Conservation (phyloP, 2,888 invertebrate genomes). For the Tetheella fluctuosa region DNA sequence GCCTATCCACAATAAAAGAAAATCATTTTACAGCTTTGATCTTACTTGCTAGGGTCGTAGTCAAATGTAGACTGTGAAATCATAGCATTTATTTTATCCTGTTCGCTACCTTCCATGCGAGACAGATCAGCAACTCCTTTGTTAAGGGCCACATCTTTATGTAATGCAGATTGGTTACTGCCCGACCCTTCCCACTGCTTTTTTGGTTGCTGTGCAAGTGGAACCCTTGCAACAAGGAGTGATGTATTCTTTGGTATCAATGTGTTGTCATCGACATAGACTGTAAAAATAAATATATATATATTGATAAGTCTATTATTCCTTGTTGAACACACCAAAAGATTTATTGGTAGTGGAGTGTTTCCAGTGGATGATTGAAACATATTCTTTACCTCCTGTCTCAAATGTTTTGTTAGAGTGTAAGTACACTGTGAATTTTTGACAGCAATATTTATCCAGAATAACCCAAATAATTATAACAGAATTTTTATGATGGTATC, state of each 20-base stretch:
- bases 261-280: conserved; percentile 94
- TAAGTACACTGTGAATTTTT: no score
- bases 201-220: conserved; percentile 90
- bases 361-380: no score
- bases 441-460: no score
- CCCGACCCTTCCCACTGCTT: conserved; percentile 88
- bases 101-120: conserved; percentile 96
- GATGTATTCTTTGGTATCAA: conserved; percentile 99
- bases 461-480: no score
- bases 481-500: no score
- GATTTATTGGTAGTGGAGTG: not conserved
- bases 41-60: conserved; percentile 98
- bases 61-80: conserved; percentile 98
- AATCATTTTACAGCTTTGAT: no score
- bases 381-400: no score
- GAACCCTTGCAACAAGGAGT: conserved; percentile 96
- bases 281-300: conserved; percentile 76
- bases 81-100: conserved; percentile 99
- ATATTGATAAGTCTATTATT: conserved; percentile 17
- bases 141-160: conserved; percentile 80
- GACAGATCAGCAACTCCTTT: conserved; percentile 92
- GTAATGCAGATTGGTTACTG: conserved; percentile 72
- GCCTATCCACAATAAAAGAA: no score
- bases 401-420: no score
- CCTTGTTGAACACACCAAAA: not conserved